Conservation (phyloP, 2,888 invertebrate genomes). For the Ryuthela nishihirai region DNA sequence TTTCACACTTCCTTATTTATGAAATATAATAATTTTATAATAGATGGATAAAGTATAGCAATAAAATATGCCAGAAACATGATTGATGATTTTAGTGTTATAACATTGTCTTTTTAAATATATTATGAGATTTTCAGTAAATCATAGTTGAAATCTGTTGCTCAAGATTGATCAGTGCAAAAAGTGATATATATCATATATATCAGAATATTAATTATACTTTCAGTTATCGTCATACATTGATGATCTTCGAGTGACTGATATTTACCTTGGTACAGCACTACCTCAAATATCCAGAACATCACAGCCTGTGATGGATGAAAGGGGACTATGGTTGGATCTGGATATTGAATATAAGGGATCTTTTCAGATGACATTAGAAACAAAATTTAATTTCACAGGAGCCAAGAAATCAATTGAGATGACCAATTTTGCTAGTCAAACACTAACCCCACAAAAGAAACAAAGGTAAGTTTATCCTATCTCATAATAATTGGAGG, state of each 20-base stretch:
- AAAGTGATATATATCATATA: too few species aligned
- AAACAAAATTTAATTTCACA: constrained; percentile 82
- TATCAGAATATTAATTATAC: not conserved
- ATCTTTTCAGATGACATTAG: constrained; percentile 65
- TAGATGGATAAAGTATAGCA: too few species aligned
- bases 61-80: too few species aligned
- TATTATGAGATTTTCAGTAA: too few species aligned
- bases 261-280: constrained; percentile 66
- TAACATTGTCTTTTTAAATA: too few species aligned
- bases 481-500: too few species aligned
- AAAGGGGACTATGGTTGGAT: constrained; percentile 84
- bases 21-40: too few species aligned
- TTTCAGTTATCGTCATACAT: constrained; percentile 75
- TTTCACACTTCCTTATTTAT: too few species aligned
- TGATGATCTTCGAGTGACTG: constrained; percentile 71
- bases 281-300: constrained; percentile 64
- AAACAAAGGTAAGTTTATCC: constrained; percentile 21
- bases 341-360: constrained; percentile 67
- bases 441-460: not conserved
- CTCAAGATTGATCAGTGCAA: too few species aligned
- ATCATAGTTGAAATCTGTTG: too few species aligned
- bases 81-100: too few species aligned
- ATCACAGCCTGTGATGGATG: constrained; percentile 65
- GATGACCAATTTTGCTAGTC: too few species aligned
- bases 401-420: constrained; percentile 55